phyloP scores from a whole-genome alignment of 1,140 invertebrate species.

The Semibalanus balanoides region DNA sequence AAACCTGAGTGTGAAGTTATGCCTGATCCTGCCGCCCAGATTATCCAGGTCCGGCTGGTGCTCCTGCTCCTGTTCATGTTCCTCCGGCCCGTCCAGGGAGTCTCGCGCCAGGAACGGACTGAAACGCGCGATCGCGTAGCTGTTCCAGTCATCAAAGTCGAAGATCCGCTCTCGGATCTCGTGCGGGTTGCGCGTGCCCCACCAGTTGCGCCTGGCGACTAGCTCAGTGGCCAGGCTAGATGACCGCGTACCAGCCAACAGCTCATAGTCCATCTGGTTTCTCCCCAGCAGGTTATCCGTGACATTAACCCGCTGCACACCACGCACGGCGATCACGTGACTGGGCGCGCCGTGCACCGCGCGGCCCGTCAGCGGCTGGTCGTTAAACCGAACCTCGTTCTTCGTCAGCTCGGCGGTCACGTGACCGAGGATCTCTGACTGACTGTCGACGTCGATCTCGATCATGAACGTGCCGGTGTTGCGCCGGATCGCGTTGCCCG shows the following conservation, averaged over 20 bases:
- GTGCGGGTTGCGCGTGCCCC: slow-evolving; percentile 60
- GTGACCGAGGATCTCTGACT: slow-evolving; percentile 78
- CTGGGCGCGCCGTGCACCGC: slow-evolving; percentile 39
- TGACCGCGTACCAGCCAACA: slow-evolving; percentile 80
- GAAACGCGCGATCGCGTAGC: slow-evolving; percentile 82
- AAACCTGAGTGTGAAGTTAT: slow-evolving; percentile 50
- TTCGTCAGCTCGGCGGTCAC: slow-evolving; percentile 59
- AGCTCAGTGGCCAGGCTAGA: slow-evolving; percentile 73
- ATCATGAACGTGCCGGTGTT: slow-evolving; percentile 75
- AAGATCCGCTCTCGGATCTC: slow-evolving; percentile 77
- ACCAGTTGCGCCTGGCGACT: slow-evolving; percentile 89
- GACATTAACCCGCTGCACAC: slow-evolving; percentile 83
- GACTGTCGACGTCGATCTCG: slow-evolving; percentile 75
- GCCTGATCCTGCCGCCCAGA: slow-evolving; percentile 67
- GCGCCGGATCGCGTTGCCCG: slow-evolving; percentile 52
- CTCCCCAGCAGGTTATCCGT: slow-evolving; percentile 77
- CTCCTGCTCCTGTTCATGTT: slow-evolving; percentile 10
- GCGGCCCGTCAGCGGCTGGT: slow-evolving; percentile 25
- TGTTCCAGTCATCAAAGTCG: slow-evolving; percentile 99
- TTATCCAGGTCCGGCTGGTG: slow-evolving; percentile 42
- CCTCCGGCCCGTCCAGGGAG: slow-evolving; percentile 47
- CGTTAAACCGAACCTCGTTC: slow-evolving; percentile 66
- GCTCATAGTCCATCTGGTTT: slow-evolving; percentile 70
- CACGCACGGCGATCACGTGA: slow-evolving; percentile 78
- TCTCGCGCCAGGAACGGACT: slow-evolving; percentile 69